Base-by-base conservation (phyloP, 35 echinoderm and acorn worm species). In the Apostichopus californicus region DNA sequence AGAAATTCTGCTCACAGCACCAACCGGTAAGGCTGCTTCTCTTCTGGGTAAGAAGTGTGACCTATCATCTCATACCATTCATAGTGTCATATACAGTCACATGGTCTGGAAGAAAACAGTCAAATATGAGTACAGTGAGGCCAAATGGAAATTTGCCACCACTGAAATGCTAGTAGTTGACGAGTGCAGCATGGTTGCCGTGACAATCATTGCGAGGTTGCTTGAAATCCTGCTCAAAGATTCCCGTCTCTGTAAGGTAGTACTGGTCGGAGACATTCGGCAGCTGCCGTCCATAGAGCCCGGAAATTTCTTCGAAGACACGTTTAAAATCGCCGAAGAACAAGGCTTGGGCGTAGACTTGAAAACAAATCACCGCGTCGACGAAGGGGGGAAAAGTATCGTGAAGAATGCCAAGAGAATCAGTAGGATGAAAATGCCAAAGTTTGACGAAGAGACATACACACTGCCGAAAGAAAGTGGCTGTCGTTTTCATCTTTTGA, bases 151-250 rank as follows among this genome's bases (percentile, higher is more conserved):
- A 79, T 94, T 80, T 73, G 64, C 22, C 1, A 65, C 57, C 9
- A 72, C 83, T 5, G 46, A 92, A 64, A 83, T 92, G 54, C 78
- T 94, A 8, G 93, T 96, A 22, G 95, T 96, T 0, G 95, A 96
- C 94, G 95, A 96, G 81, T 96, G 92, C 83, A 96, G 95, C 73
- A 87, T 96, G 93, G 95, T 96, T 18, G 88, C 92, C 8, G 86
- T 96, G 24, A 63, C 80, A 1, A 82, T 88, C 17, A 54, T 96
- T 14, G 56, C 81, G 18, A 70, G 77, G 54, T 80, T 96, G 34
- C 82, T 96, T 1, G 57, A 91, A 65, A 81, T 90, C 20, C 90
- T 96, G 3, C 72, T 96, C 0, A 13, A 53, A 23, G 18, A 93
- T 14, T 86, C 90, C 53, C 21, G 70, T 73, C 64, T 93, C 18